Percentiles rank a stretch among this genome's conserved stretches.
phyloP scores from a whole-genome alignment of 2,797 vertebrate species.

The Pantherophis vulpinus region DNA sequence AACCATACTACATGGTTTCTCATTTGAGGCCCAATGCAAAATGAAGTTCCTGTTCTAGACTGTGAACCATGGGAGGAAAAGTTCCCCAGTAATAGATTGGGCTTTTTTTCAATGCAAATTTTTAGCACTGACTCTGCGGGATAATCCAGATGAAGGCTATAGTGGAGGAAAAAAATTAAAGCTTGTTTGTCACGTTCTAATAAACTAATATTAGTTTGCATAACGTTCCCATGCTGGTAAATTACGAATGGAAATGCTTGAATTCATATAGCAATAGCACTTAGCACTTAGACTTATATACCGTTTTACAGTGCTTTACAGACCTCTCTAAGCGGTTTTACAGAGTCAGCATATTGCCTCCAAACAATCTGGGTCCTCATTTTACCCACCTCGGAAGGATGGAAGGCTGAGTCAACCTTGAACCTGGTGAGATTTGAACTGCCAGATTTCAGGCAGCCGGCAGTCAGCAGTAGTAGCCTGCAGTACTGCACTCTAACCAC shows the following conservation, averaged over 20 bases:
- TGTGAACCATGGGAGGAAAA: not conserved
- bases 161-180: not conserved
- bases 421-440: no score
- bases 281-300: no score
- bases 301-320: no score
- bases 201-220: not conserved
- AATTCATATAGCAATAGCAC: not conserved
- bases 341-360: no score
- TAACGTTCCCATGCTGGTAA: not conserved
- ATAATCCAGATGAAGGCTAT: not conserved
- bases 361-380: no score
- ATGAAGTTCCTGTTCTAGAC: not conserved
- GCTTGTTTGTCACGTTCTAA: not conserved
- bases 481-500: no score
- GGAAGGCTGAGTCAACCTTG: no score
- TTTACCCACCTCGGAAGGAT: no score
- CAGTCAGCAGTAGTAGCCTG: no score
- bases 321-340: no score
- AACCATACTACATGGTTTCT: not conserved
- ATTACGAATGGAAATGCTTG: not conserved
- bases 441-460: no score
- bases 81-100: not conserved
- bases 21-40: not conserved
- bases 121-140: not conserved
- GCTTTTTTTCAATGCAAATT: not conserved